phyloP scores from a whole-genome alignment of 2,113 vertebrate genomes.

The Conger conger region DNA sequence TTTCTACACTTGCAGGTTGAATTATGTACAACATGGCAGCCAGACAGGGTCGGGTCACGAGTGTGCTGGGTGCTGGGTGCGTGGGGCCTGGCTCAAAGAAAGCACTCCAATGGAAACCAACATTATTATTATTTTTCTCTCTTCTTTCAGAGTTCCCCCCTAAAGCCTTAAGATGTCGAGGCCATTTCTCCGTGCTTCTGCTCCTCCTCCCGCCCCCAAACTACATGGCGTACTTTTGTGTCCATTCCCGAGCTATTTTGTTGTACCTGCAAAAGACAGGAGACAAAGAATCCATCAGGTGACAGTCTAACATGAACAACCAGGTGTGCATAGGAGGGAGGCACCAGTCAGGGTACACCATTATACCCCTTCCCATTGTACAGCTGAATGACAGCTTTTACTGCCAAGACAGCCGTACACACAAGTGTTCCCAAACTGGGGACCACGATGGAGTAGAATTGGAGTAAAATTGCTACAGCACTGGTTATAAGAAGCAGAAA shows the following conservation, averaged over 20 bases:
- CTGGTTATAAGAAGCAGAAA: no score
- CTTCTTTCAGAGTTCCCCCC: conserved; percentile 79
- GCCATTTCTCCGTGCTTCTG: conserved; percentile 70
- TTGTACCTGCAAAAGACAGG: conserved; percentile 76
- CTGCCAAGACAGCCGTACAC: no score
- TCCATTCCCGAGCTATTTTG: conserved; percentile 85
- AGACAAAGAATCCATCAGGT: background rate
- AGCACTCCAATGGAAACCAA: conserved; percentile 84
- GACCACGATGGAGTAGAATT: no score
- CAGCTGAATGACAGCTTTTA: no score
- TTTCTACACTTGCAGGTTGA: conserved; percentile 77
- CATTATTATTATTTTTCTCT: conserved; percentile 69
- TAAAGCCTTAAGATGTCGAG: conserved; percentile 76
- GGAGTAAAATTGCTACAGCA: no score
- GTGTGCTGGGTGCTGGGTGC: conserved; percentile 81
- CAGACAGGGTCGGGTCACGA: conserved; percentile 80
- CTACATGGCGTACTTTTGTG: conserved; percentile 88
- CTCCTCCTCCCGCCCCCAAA: conserved; percentile 51
- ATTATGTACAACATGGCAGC: conserved; percentile 76
- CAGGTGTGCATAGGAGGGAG: background rate
- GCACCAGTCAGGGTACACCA: background rate
- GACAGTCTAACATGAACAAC: background rate
- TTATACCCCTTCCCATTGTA: no score
- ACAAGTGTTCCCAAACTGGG: no score
- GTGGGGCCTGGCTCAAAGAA: conserved; percentile 83